These are phyloP conservation scores for Lates calcarifer DNA, from an alignment of 2,113 vertebrate genomes.

Conservation along the genomic window DNA sequence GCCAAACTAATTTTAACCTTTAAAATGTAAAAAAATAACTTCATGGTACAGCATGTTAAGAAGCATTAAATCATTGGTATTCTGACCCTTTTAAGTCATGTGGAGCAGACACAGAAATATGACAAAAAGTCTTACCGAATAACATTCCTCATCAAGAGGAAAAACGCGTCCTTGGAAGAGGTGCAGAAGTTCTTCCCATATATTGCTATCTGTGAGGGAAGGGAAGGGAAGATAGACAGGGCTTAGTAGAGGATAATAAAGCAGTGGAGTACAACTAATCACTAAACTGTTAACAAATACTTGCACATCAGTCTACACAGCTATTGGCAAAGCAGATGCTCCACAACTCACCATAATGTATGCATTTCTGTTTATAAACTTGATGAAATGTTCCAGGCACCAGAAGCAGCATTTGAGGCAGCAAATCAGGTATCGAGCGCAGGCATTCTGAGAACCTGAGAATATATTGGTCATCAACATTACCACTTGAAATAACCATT, in stretches of 20 bases:
- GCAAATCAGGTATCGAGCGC: slow-evolving; percentile 89
- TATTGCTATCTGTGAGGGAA: slow-evolving; percentile 90
- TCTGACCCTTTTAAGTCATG: neutral
- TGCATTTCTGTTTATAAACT: slow-evolving; percentile 97
- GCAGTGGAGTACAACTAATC: neutral
- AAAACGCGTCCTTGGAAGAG: slow-evolving; percentile 94
- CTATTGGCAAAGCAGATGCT: neutral
- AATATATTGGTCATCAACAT: slow-evolving; percentile 13
- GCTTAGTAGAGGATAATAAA: neutral
- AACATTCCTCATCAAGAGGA: slow-evolving; percentile 94
- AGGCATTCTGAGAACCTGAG: slow-evolving; percentile 87
- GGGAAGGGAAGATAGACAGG: slow-evolving; percentile 2
- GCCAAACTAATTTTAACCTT: neutral
- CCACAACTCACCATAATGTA: slow-evolving; percentile 94
- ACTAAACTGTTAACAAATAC: slow-evolving; percentile 2
- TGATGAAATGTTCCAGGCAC: slow-evolving; percentile 95
- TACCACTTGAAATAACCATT: neutral
- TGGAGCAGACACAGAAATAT: neutral
- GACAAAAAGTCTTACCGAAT: slow-evolving; percentile 86
- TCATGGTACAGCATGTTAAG: neutral
- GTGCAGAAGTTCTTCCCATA: slow-evolving; percentile 96
- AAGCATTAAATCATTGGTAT: neutral
- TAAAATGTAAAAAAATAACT: neutral
- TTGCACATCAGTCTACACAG: neutral
- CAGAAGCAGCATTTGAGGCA: slow-evolving; percentile 98